Evolutionary conservation across 2,797 vertebrate genomes (phyloP), one percentile per base, ranked within the genome.

Genomic region (Novumbra hubbsi): DNA sequence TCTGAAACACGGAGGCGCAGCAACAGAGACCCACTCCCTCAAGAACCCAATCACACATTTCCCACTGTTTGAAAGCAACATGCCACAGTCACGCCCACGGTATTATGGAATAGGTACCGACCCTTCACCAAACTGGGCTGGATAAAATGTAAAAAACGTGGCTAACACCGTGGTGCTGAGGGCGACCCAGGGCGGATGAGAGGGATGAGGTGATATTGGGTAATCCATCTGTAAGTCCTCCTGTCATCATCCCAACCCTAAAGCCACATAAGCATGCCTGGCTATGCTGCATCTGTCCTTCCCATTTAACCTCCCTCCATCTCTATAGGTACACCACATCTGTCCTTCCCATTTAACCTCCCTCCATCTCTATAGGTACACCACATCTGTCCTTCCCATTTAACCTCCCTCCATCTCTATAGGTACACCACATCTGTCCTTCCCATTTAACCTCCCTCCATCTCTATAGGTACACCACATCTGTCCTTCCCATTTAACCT

Each of bases 401-500:
- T 62, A 75, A 78, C 2, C 12, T 4, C 41, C 52, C 21, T n/a
- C 12, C 55, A n/a, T n/a, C n/a, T n/a, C n/a, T n/a, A n/a, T n/a
- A n/a, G n/a, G n/a, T n/a, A n/a, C n/a, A n/a, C n/a, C n/a, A n/a
- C n/a, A n/a, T 45, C 41, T 30, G 49, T 48, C 49, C 41, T 64
- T 27, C 21, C 3, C 8, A 70, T 81, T 80, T 62, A 75, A 77
- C 4, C 9, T n/a, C 50, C 19, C 50, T 52, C 50, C 50, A 16
- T 19, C 49, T 52, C 34, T 38, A 7, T 38, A 38, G 5, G 34
- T 38, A 38, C 8, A 2, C 34, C 34, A 5, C 5, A 5, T 45
- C 41, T 30, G 49, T 48, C 49, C 41, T 64, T 27, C 21, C 3
- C 8, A 70, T 81, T 80, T 62, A 75, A 77, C 4, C 9, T 41